phyloP scores from a whole-genome alignment of 1,140 invertebrate species.

The Coenobita brevimanus region DNA sequence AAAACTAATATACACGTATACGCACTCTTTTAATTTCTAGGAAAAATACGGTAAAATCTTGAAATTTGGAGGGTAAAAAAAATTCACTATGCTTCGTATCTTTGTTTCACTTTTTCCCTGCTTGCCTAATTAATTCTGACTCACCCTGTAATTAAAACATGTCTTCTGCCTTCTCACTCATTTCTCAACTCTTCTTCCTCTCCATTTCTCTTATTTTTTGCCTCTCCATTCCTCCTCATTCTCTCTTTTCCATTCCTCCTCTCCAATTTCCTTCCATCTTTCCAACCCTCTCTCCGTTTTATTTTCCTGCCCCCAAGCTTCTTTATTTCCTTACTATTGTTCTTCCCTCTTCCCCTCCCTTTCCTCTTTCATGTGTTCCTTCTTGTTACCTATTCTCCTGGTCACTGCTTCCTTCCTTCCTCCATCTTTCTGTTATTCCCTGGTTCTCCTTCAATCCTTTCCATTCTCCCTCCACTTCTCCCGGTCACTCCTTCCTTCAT shows the following conservation, averaged over 20 bases:
- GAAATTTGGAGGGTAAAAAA: no score
- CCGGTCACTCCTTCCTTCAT: neutral
- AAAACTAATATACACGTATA: no score
- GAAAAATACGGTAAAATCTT: no score
- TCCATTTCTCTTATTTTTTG: neutral
- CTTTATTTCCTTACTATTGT: neutral
- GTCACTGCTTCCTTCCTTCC: neutral
- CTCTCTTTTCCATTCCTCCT: constrained; percentile 1
- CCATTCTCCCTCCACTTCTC: neutral
- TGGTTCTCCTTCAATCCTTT: neutral
- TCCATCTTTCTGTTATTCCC: neutral
- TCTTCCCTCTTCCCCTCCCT: neutral
- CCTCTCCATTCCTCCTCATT: neutral
- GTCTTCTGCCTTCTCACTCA: no score
- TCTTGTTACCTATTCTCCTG: neutral
- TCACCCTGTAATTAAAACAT: no score
- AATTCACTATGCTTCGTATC: no score
- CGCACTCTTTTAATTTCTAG: no score
- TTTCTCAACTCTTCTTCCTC: no score
- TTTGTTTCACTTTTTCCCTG: no score
- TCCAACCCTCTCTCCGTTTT: neutral
- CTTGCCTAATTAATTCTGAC: no score
- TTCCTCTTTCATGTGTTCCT: neutral
- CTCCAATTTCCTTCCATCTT: no score
- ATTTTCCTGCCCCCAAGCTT: neutral